Evolutionary conservation across 2,113 vertebrate species (phyloP), one percentile per base, ranked within the genome.

Genomic region (Melospiza melodia): DNA sequence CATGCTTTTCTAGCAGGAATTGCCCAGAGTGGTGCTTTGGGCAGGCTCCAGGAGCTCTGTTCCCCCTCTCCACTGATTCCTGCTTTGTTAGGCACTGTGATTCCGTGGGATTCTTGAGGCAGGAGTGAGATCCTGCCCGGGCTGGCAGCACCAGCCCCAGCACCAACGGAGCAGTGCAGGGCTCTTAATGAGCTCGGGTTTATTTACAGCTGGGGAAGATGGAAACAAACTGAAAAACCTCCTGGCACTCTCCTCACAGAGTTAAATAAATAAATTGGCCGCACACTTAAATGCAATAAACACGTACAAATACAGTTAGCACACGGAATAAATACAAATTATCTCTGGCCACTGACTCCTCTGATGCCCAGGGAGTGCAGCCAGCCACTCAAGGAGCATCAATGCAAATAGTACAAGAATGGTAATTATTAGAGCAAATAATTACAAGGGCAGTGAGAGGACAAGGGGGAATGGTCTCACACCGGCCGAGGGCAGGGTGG

Each of bases 1-100:
- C 12, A 0, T 3, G 0, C 37, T 61, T n/a, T 39, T 8, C 7
- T 0, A 7, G 48, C 2, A n/a, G 79, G 43, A 51, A 51, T 19
- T 12, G n/a, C 15, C 2, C 22, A 1, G 25, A 12, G 2, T 0
- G 19, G 22, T 18, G 74, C 3, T 9, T 2, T 19, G 71, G 75
- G 71, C 25, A 6, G 31, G 27, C 59, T 77, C 63, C 2, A 1
- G 46, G n/a, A 41, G 65, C 0, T 1, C 65, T 4, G 27, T 2
- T 75, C 46, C 55, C 57, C 62, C 4, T 9, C 54, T 12, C 3
- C 44, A 1, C 52, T 6, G 55, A n/a, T 81, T 4, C 46, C 31
- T 54, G 58, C 84, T 54, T 83, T 76, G 72, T 74, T 35, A 41
- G n/a, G 63, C 52, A 72, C 18, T 3, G 0, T 6, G 25, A 75